Evolutionary conservation across 2,113 vertebrate species (phyloP).

Genomic region (Menidia beryllina): DNA sequence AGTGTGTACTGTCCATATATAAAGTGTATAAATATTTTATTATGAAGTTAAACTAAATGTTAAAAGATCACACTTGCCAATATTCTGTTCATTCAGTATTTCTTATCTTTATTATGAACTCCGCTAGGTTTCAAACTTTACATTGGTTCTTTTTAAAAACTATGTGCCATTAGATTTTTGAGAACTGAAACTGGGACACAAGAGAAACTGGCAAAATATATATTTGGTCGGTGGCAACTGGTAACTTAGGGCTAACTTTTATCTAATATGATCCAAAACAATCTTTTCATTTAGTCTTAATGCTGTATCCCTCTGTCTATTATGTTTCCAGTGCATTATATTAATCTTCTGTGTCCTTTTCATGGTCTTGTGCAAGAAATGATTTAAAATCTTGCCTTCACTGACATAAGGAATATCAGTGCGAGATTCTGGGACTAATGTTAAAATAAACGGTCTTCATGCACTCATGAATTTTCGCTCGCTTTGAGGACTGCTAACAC

Average conservation of each 20-base stretch:
- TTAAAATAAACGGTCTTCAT: slow-evolving; percentile 29
- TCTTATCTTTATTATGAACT: too few relatives aligned
- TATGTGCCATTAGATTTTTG: too few relatives aligned
- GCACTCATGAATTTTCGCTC: slow-evolving; percentile 46
- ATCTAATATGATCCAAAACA: background rate
- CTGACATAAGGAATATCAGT: slow-evolving; percentile 30
- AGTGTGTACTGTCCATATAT: too few relatives aligned
- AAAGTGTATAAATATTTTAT: too few relatives aligned
- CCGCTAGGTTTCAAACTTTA: too few relatives aligned
- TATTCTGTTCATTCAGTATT: too few relatives aligned
- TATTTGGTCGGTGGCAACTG: too few relatives aligned
- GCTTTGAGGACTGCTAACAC: slow-evolving; percentile 25
- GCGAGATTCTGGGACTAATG: background rate
- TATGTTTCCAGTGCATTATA: background rate
- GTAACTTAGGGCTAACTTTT: background rate
- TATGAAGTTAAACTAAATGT: too few relatives aligned
- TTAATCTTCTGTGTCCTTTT: background rate
- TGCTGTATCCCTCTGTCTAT: background rate
- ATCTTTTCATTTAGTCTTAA: background rate
- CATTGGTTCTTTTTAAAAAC: too few relatives aligned
- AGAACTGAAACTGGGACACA: too few relatives aligned
- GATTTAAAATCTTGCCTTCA: slow-evolving; percentile 15
- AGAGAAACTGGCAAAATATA: too few relatives aligned
- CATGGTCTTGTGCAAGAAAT: slow-evolving; percentile 11
- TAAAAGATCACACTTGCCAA: too few relatives aligned